These are phyloP conservation scores for Acronicta aceris DNA, from an alignment of 2,888 invertebrate species.

Conservation along the genomic window DNA sequence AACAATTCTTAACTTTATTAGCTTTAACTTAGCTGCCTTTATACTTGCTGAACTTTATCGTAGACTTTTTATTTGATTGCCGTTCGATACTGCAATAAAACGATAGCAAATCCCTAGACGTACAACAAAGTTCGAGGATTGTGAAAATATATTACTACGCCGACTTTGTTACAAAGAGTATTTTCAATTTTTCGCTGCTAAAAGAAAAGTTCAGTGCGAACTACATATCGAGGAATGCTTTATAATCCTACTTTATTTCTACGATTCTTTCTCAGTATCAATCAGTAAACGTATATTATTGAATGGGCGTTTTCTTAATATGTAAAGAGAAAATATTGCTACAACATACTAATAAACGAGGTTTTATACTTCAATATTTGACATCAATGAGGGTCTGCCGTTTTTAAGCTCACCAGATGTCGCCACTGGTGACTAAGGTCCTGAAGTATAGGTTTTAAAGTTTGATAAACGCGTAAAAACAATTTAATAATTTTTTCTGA, in stretches of 20 bases:
- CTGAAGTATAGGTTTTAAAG: too few species aligned
- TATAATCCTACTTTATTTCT: neutral
- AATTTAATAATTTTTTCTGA: too few species aligned
- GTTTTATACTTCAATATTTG: too few species aligned
- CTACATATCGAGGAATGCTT: conserved; percentile 13
- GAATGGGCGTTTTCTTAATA: too few species aligned
- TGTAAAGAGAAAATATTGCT: too few species aligned
- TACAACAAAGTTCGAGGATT: conserved; percentile 47
- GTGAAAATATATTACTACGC: conserved; percentile 35
- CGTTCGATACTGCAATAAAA: conserved; percentile 46
- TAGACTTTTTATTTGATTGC: conserved; percentile 50
- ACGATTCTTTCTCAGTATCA: neutral
- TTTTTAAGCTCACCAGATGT: too few species aligned
- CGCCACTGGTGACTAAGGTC: too few species aligned
- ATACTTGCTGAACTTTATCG: conserved; percentile 45
- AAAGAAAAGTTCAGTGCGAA: conserved; percentile 29
- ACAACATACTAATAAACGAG: too few species aligned
- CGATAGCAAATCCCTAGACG: conserved; percentile 48
- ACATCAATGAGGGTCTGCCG: too few species aligned
- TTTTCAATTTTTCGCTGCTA: conserved; percentile 43
- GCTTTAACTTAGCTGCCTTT: conserved; percentile 47
- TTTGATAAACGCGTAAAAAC: too few species aligned
- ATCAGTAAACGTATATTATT: too few species aligned
- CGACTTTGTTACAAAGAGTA: conserved; percentile 41
- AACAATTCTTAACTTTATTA: conserved; percentile 47